Conservation (phyloP, 2,797 vertebrate species). For the Sebastes trivittatus region DNA sequence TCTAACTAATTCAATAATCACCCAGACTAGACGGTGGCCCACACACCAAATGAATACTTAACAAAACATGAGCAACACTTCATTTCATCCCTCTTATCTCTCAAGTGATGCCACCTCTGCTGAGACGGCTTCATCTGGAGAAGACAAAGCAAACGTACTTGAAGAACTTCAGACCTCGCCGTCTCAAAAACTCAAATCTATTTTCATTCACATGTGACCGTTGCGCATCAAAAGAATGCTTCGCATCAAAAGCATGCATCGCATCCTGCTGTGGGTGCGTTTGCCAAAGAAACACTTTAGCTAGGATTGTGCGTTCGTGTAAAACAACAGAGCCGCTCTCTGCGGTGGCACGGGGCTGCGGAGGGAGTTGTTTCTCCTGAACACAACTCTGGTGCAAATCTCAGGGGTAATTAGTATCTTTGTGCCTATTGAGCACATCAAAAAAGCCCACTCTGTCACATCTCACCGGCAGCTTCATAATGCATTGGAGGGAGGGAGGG, state of each 20-base stretch:
- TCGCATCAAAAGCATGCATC: neutral
- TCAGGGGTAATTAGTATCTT: conserved; percentile 72
- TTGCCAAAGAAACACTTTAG: conserved; percentile 14
- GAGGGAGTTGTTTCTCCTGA: conserved; percentile 32
- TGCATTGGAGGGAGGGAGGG: conserved; percentile 3
- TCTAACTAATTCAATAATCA: conserved; percentile 6
- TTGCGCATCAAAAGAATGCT: neutral
- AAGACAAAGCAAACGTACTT: neutral
- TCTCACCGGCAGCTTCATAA: conserved; percentile 49
- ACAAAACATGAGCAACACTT: neutral
- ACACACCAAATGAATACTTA: neutral
- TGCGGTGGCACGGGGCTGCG: conserved; percentile 15
- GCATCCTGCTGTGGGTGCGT: neutral
- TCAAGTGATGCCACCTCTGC: conserved; percentile 4
- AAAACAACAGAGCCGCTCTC: conserved; percentile 17
- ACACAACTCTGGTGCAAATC: conserved; percentile 51
- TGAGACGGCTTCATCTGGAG: neutral
- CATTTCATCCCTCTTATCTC: conserved; percentile 1
- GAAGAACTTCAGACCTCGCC: conserved; percentile 4
- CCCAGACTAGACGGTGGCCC: conserved; percentile 28
- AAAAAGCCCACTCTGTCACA: conserved; percentile 58
- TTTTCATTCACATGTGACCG: conserved; percentile 24
- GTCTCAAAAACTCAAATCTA: conserved; percentile 11
- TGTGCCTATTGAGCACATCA: conserved; percentile 70
- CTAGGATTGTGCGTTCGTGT: neutral